Conservation (phyloP, 2,113 vertebrate genomes). For the Prochilodus magdalenae region DNA sequence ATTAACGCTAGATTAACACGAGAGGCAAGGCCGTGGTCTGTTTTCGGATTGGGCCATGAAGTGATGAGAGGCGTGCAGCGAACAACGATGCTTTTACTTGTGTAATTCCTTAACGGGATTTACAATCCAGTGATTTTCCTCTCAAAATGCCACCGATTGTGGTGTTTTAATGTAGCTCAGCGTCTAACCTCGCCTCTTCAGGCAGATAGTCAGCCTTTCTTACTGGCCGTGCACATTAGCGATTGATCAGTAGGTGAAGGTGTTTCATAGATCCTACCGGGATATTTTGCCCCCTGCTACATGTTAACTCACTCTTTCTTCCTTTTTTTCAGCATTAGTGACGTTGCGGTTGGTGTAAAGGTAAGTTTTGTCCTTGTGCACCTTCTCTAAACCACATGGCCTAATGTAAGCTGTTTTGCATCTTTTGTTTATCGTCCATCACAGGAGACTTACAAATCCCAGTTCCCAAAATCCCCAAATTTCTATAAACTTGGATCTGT, state of each 20-base stretch:
- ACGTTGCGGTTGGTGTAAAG: constrained; percentile 98
- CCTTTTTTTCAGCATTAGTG: constrained; percentile 88
- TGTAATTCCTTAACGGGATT: too few relatives aligned
- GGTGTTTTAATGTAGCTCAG: too few relatives aligned
- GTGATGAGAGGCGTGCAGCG: background rate
- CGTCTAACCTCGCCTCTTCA: too few relatives aligned
- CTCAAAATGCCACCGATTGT: too few relatives aligned
- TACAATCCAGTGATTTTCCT: background rate
- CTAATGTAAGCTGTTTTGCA: too few relatives aligned
- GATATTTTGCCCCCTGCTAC: too few relatives aligned
- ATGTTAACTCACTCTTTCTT: background rate
- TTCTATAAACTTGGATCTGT: background rate
- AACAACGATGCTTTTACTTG: too few relatives aligned
- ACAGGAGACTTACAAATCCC: background rate
- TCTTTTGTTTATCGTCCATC: background rate
- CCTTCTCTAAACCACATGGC: background rate
- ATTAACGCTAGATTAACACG: background rate
- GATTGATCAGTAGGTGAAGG: too few relatives aligned
- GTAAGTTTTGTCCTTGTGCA: constrained; percentile 74
- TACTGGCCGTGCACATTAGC: background rate
- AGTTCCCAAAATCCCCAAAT: background rate
- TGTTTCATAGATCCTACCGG: too few relatives aligned
- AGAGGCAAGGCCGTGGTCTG: background rate
- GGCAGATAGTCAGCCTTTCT: background rate
- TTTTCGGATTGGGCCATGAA: background rate